Percentiles rank a stretch among this genome's conserved stretches.
phyloP scores from a whole-genome alignment of 2,113 vertebrate species.

The Ovibos moschatus region DNA sequence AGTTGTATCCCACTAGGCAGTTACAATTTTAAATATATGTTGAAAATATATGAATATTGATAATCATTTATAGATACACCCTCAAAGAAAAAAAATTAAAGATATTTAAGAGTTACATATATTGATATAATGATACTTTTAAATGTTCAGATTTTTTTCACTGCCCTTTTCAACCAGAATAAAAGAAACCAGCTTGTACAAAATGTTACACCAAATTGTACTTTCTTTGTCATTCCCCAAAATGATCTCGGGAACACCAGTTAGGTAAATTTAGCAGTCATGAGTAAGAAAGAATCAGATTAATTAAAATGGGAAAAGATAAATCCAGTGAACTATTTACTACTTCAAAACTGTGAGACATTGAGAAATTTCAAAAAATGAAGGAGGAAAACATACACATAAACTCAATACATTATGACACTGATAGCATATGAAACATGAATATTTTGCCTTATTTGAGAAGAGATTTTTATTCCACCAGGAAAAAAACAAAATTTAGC shows the following conservation, averaged over 20 bases:
- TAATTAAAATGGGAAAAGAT: slow-evolving; percentile 17
- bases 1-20: not conserved
- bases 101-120: not conserved
- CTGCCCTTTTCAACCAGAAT: not conserved
- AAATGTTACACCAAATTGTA: not conserved
- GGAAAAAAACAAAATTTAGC: not conserved
- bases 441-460: not conserved
- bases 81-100: not conserved
- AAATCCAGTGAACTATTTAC: not conserved
- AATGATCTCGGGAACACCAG: not conserved
- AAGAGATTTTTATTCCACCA: slow-evolving; percentile 23
- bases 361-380: slow-evolving; percentile 13
- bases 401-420: slow-evolving; percentile 25
- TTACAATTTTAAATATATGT: slow-evolving; percentile 28
- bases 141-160: slow-evolving; percentile 9
- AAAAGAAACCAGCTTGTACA: not conserved
- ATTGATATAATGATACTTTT: not conserved
- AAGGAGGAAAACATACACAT: not conserved
- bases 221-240: not conserved
- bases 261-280: not conserved
- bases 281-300: not conserved
- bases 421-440: not conserved
- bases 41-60: slow-evolving; percentile 12
- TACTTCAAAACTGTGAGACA: not conserved
- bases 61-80: not conserved